Percentiles rank a stretch among this genome's conserved stretches.
Evolutionary conservation across 2,888 invertebrate species (phyloP).

Genomic region (Sympetrum striolatum): DNA sequence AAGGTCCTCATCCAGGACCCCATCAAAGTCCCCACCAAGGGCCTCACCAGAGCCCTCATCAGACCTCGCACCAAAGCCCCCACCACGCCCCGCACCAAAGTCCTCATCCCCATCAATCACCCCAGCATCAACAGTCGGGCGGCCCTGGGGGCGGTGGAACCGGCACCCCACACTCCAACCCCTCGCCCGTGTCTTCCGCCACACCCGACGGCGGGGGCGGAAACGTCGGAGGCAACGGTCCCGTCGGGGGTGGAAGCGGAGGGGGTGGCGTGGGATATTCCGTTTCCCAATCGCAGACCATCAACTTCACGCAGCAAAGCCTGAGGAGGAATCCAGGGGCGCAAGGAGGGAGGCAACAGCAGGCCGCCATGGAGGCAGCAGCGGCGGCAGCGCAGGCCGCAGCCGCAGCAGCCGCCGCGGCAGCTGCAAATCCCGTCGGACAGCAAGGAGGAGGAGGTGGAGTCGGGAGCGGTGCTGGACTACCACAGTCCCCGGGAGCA

Average conservation of each 20-base stretch:
- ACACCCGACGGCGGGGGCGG: slow-evolving; percentile 24
- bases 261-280: slow-evolving; percentile 12
- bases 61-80: slow-evolving; percentile 33
- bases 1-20: slow-evolving; percentile 29
- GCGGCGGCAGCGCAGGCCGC: slow-evolving; percentile 72
- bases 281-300: slow-evolving; percentile 75
- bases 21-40: slow-evolving; percentile 34
- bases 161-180: slow-evolving; percentile 27
- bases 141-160: not conserved
- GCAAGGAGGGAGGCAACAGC: slow-evolving; percentile 4
- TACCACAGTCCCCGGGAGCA: slow-evolving; percentile 22
- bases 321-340: slow-evolving; percentile 61
- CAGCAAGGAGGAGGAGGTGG: slow-evolving; percentile 54
- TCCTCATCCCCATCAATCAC: slow-evolving; percentile 33
- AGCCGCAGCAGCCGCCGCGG: slow-evolving; percentile 68
- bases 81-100: slow-evolving; percentile 37
- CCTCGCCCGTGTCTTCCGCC: slow-evolving; percentile 26
- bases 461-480: not conserved
- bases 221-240: not conserved
- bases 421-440: slow-evolving; percentile 64
- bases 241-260: not conserved
- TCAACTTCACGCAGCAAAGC: slow-evolving; percentile 81
- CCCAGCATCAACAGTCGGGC: slow-evolving; percentile 28
- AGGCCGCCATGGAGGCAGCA: slow-evolving; percentile 56
- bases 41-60: slow-evolving; percentile 29